Evolutionary conservation across 2,113 vertebrate genomes (phyloP), one percentile per base, ranked within the genome.

Genomic region (Neoarius graeffei): DNA sequence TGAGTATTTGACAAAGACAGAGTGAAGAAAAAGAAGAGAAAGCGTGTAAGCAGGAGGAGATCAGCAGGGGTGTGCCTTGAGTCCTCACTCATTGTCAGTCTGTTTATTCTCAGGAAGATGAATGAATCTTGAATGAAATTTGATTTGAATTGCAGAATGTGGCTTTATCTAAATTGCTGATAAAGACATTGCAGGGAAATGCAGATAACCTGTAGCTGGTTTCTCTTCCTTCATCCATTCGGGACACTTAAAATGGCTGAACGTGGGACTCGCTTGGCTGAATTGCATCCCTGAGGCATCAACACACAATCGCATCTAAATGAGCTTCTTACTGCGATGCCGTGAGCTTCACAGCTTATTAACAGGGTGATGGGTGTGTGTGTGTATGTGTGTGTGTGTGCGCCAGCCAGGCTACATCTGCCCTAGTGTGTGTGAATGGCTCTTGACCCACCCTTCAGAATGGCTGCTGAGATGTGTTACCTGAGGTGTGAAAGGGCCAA

Each of bases 71-170:
- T 90, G 82, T 86, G 50, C 69, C 80, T 89, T 50, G 69, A 62
- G 81, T 88, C 69, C 86, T 42, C 59, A 89, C 80, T 92, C 85
- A 89, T 92, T 91, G 25, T 69, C 81, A 85, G 84, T 50, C 83
- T 86, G 89, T 88, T 83, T 84, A 73, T 57, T 86, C 90, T 84
- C 86, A 30, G 80, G 64, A 90, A 91, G 92, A 93, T 93, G 93
- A 95, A 94, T 93, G 90, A 89, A 91, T 92, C 92, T 86, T n/a
- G n/a, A n/a, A n/a, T n/a, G n/a, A n/a, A 95, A 94, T 94, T 93
- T 88, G 91, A 93, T 93, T 93, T 87, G 90, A 93, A 94, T 91
- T 91, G 89, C 92, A 85, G 93, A 92, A 94, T 94, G 93, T 92
- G 92, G 91, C 90, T 93, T 92, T 92, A 94, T 92, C 90, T 88